Evolutionary conservation across 2,888 invertebrate genomes (phyloP), one percentile per base, ranked within the genome.

Genomic region (Rhamnusium bicolor): DNA sequence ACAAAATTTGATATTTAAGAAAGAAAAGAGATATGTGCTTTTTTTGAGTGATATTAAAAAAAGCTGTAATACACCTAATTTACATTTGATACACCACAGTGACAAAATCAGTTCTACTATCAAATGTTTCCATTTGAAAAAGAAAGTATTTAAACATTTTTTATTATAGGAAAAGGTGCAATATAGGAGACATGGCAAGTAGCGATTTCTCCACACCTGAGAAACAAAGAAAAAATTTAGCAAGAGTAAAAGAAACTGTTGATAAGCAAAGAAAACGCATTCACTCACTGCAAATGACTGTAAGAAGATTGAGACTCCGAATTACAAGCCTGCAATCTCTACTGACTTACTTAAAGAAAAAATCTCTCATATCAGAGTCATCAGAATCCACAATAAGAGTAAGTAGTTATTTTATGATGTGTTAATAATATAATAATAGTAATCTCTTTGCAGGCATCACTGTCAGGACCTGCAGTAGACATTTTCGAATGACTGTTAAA

Each of bases 151-250:
- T 24, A 24, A 24, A 24, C 24, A 46, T 46, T 46, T 46, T 46
- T 2, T 46, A 46, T 51, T 51, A 18, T 51, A 74, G 70, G 47
- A 74, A 68, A 60, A 61, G 67, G 16, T 4, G 60, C n/a, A 68
- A 71, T 51, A 14, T 71, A 60, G 62, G 67, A 21, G 74, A 75
- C 49, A 24, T 75, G 54, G 21, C 54, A 1, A 75, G 65, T 56
- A 60, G 61, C 47, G 74, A 75, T 61, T 75, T 75, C 62, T 72
- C 69, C 14, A 65, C 74, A 10, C 74, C 74, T 47, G 47, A 60
- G 24, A 75, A 72, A 53, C 27, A 56, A 19, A 72, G 47, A 40
- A 47, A 19, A 49, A 67, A 69, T 65, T 19, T 75, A 12, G 24
- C 16, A 5, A 47, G 29, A 10, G 14, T 71, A 46, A 74, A 68